Evolutionary conservation across 2,113 vertebrate species (phyloP).

Genomic region (Chrysemys picta): DNA sequence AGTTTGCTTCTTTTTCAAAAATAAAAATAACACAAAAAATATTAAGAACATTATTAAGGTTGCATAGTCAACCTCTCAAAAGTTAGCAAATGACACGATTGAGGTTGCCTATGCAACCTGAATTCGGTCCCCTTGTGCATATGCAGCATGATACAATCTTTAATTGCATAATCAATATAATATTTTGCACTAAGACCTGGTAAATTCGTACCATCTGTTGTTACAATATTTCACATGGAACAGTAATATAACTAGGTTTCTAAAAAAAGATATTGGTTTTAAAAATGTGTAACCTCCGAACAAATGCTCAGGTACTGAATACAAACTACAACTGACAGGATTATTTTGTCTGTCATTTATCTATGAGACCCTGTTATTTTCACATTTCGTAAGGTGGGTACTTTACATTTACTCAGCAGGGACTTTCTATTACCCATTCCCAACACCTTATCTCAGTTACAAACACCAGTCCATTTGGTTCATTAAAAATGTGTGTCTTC

Average conservation of each 20-base stretch:
- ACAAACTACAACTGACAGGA: neutral
- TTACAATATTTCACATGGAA: neutral
- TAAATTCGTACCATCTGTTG: neutral
- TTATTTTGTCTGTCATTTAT: neutral
- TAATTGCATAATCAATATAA: neutral
- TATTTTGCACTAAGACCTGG: neutral
- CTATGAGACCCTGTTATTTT: slow-evolving; percentile 29
- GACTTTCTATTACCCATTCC: slow-evolving; percentile 46
- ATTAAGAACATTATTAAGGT: neutral
- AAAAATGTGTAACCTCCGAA: neutral
- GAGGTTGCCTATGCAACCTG: neutral
- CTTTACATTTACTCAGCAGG: slow-evolving; percentile 70
- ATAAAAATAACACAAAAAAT: neutral
- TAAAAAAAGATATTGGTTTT: neutral
- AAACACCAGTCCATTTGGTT: slow-evolving; percentile 75
- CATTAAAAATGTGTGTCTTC: slow-evolving; percentile 76
- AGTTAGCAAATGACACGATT: neutral
- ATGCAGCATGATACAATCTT: neutral
- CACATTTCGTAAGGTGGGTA: slow-evolving; percentile 25
- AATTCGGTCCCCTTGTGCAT: neutral
- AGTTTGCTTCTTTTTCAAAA: neutral
- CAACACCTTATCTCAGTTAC: slow-evolving; percentile 67
- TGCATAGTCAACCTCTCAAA: neutral
- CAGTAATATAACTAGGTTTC: neutral
- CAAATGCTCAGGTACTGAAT: neutral